Conservation (phyloP, 2,888 invertebrate species). For the Hypena proboscidalis region DNA sequence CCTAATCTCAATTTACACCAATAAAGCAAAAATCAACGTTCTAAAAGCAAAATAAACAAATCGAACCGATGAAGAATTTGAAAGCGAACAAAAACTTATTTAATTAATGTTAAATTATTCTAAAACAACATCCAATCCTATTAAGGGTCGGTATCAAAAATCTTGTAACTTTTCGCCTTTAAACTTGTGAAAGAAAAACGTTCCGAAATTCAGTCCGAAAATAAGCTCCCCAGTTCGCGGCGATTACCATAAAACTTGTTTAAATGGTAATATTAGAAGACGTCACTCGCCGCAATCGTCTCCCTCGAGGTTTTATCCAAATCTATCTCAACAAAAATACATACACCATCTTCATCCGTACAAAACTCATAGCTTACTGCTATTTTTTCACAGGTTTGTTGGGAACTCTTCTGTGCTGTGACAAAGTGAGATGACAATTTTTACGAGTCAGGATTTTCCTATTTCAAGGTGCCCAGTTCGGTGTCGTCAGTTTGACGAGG, state of each 20-base stretch:
- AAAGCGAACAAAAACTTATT: constrained; percentile 57
- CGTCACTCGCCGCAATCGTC: constrained; percentile 74
- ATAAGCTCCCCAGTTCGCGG: constrained; percentile 71
- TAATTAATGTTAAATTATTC: constrained; percentile 75
- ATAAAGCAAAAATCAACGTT: constrained; percentile 12
- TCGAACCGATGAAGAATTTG: constrained; percentile 52
- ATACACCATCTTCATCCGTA: constrained; percentile 17
- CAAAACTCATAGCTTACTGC: constrained; percentile 33
- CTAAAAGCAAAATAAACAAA: constrained; percentile 37
- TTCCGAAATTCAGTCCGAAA: constrained; percentile 75
- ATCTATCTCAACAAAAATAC: constrained; percentile 55
- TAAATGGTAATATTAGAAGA: constrained; percentile 85
- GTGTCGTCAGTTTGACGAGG: constrained; percentile 40
- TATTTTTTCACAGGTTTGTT: not conserved
- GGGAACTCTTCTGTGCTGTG: constrained; percentile 30
- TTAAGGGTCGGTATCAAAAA: constrained; percentile 72
- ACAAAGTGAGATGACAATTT: constrained; percentile 45
- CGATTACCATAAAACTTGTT: constrained; percentile 85
- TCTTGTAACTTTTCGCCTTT: constrained; percentile 77
- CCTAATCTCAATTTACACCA: constrained; percentile 2
- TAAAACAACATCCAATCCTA: constrained; percentile 73
- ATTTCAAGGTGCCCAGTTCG: constrained; percentile 59
- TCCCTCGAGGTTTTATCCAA: constrained; percentile 58
- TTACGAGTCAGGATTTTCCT: constrained; percentile 52
- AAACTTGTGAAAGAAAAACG: constrained; percentile 74